Conservation (phyloP, 2,888 invertebrate species). For the Argyresthia goedartella region DNA sequence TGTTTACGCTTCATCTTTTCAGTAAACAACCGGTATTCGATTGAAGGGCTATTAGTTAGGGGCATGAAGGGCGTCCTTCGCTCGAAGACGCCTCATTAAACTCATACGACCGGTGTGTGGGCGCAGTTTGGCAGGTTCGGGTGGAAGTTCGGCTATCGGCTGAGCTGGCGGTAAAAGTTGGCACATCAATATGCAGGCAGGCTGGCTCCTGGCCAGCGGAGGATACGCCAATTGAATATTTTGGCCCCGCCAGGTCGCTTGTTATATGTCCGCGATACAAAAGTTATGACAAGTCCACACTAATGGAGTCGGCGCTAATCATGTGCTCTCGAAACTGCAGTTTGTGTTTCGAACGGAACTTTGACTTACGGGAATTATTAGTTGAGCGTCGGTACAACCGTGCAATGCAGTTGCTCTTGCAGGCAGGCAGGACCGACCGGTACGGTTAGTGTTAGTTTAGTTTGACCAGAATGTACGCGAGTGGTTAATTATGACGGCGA, state of each 20-base stretch:
- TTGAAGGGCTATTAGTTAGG: not conserved
- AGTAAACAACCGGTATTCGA: too few relatives aligned
- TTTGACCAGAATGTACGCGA: too few relatives aligned
- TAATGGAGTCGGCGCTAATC: constrained; percentile 23
- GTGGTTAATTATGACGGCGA: too few relatives aligned
- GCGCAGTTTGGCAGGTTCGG: constrained; percentile 45
- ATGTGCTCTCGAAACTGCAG: too few relatives aligned
- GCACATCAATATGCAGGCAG: constrained; percentile 57
- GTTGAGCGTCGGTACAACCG: too few relatives aligned
- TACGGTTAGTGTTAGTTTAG: too few relatives aligned
- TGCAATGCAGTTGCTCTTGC: too few relatives aligned
- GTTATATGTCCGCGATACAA: constrained; percentile 40
- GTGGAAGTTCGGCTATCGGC: constrained; percentile 42
- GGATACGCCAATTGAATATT: constrained; percentile 65
- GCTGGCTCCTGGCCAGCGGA: constrained; percentile 49
- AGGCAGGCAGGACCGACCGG: too few relatives aligned
- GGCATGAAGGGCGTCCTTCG: not conserved
- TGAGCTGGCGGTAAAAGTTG: constrained; percentile 51
- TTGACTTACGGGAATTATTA: too few relatives aligned
- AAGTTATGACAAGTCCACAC: constrained; percentile 36
- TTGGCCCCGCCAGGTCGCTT: constrained; percentile 34
- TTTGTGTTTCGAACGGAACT: too few relatives aligned
- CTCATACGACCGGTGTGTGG: constrained; percentile 30
- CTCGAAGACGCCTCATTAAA: constrained; percentile 35
- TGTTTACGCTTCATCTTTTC: too few relatives aligned